Conservation (phyloP, 2,113 vertebrate genomes). For the Crotalus tigris region DNA sequence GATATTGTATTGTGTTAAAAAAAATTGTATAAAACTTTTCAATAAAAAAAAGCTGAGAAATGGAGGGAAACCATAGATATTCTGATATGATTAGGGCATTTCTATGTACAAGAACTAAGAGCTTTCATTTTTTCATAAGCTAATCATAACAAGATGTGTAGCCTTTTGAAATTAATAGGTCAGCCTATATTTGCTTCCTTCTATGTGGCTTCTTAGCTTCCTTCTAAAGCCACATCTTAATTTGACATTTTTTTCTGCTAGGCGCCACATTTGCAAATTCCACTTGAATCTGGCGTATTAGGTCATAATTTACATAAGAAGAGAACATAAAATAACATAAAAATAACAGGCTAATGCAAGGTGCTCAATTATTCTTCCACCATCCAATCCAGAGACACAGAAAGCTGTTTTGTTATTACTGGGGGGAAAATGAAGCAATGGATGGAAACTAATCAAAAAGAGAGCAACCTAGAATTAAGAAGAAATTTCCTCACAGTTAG, state of each 20-base stretch:
- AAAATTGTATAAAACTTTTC: too few relatives aligned
- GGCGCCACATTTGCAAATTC: background rate
- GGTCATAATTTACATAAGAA: background rate
- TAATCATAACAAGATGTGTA: background rate
- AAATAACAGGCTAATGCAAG: background rate
- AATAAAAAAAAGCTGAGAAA: background rate
- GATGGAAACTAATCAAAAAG: too few relatives aligned
- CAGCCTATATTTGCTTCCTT: background rate
- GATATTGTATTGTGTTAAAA: too few relatives aligned
- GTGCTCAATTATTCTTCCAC: background rate
- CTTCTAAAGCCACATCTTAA: background rate
- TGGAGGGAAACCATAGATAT: background rate
- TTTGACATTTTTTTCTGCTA: background rate
- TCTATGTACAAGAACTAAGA: background rate
- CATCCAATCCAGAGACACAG: background rate
- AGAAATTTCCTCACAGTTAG: too few relatives aligned
- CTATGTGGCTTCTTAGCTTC: background rate
- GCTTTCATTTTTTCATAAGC: background rate
- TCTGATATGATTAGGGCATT: background rate
- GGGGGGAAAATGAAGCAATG: background rate
- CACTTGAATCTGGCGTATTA: background rate
- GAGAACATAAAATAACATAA: background rate
- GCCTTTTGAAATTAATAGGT: background rate
- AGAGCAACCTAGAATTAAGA: too few relatives aligned
- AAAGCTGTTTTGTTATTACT: background rate